A percentile compares a stretch with the other conserved stretches of the same genome.
Evolutionary conservation across 2,797 vertebrate genomes (phyloP).

Genomic region (Danio kyathit): DNA sequence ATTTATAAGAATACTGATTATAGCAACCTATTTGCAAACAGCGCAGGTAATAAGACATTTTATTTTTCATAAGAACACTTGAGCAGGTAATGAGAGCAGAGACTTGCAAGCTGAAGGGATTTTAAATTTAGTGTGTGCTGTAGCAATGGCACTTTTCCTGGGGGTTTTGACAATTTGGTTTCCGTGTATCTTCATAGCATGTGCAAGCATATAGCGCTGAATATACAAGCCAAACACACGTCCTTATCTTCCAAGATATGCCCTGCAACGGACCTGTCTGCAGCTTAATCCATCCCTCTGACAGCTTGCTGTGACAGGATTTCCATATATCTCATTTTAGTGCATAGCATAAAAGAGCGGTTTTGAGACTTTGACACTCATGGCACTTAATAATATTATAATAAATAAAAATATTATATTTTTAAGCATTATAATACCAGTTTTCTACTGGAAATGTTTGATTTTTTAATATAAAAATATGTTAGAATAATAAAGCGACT

Average conservation of each 20-base stretch:
- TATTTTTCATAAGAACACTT: slow-evolving; percentile 33
- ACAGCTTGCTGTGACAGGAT: slow-evolving; percentile 48
- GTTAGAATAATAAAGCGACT: neutral
- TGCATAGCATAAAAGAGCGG: neutral
- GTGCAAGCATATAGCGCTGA: slow-evolving; percentile 21
- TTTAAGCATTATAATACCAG: neutral
- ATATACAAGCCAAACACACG: slow-evolving; percentile 44
- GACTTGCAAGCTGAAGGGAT: neutral
- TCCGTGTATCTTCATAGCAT: slow-evolving; percentile 28
- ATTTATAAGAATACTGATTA: slow-evolving; percentile 18
- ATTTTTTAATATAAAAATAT: neutral
- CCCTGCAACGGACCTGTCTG: slow-evolving; percentile 41
- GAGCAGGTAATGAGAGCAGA: neutral
- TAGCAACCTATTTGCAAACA: slow-evolving; percentile 27
- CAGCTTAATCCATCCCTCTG: slow-evolving; percentile 44
- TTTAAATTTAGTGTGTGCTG: slow-evolving; percentile 22
- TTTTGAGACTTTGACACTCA: slow-evolving; percentile 9
- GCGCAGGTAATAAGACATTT: slow-evolving; percentile 26
- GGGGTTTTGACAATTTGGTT: slow-evolving; percentile 41
- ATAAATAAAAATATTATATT: neutral
- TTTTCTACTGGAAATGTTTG: neutral
- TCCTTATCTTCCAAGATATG: slow-evolving; percentile 45
- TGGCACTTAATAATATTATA: neutral
- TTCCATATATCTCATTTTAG: slow-evolving; percentile 43
- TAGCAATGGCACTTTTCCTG: slow-evolving; percentile 28